Base-by-base conservation (phyloP, 30 jellyfish, hydroid and myxozoan species). In the Pseudorhiza aurosa region DNA sequence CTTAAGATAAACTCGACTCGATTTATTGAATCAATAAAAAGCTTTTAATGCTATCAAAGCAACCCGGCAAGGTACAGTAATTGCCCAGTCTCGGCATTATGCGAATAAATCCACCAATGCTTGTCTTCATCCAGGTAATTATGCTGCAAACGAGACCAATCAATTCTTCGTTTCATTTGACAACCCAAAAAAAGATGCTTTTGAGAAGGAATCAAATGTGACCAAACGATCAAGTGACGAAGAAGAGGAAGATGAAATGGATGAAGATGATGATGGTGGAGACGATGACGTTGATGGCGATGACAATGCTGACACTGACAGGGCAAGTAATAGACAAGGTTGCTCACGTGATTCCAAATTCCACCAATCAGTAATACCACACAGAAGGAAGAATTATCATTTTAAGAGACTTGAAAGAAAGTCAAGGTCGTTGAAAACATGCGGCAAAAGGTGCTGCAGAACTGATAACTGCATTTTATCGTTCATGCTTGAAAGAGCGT, bases 391-490 rank as follows among this genome's bases (percentile, higher is more conserved):
- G 60, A 71, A 87, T 39, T 92, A 73, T 60, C 75, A 47, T 31
- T 85, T 74, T 68, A 72, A 79, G 58, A 55, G 68, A 32, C 87
- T 92, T 10, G 87, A 56, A 22, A 87, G 67, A 21, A 78, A 73
- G 32, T 56, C 86, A 22, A 51, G 53, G 44, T 58, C 81, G 19
- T 27, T 92, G 79, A 32, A 56, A 0, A 67, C 90, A 18, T 92
- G 98, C 90, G 80, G 98, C 75, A 37, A 58, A 45, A 85, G 65
- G 30, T 92, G 98, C 58, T 92, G 98, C 75, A 75, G 73, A 8
- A 80, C 94, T 7, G 98, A 92, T 0, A 71, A 72, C 43, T 92
- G 98, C 43, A 88, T 92, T 22, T 50, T 92, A 72, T 91, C 96
- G 30, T 92, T 92, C 43, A 30, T 71, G 65, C 75, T 92, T 29